Evolutionary conservation across 2,888 invertebrate genomes (phyloP).

Genomic region (Epirrhoe tristata): DNA sequence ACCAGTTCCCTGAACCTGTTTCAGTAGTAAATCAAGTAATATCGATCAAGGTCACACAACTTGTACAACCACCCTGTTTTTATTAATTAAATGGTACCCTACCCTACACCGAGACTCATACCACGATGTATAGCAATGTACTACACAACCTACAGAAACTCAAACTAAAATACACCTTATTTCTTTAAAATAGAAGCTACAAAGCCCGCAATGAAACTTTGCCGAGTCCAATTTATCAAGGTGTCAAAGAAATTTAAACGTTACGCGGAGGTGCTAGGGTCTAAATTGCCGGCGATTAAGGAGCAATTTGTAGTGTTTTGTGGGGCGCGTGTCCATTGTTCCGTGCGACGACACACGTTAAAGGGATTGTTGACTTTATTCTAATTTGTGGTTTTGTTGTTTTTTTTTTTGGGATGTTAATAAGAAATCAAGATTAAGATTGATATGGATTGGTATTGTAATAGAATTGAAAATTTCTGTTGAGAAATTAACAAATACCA

Average conservation of each 20-base stretch:
- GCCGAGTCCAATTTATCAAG: slow-evolving; percentile 47
- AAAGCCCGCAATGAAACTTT: slow-evolving; percentile 30
- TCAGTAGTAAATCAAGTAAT: slow-evolving; percentile 39
- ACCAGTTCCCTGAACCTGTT: slow-evolving; percentile 20
- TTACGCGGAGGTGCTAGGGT: slow-evolving; percentile 61
- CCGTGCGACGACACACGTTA: slow-evolving; percentile 43
- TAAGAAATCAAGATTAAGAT: not conserved
- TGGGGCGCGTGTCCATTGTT: slow-evolving; percentile 60
- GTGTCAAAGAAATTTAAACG: slow-evolving; percentile 63
- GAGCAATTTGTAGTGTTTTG: slow-evolving; percentile 56
- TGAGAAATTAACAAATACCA: no score
- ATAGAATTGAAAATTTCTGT: no score
- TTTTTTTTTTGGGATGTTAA: slow-evolving; percentile 4
- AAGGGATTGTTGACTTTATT: slow-evolving; percentile 39
- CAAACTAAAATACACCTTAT: slow-evolving; percentile 17
- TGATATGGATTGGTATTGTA: not conserved
- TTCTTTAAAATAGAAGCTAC: slow-evolving; percentile 5
- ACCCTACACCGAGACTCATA: slow-evolving; percentile 49
- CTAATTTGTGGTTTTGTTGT: slow-evolving; percentile 29
- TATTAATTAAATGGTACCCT: slow-evolving; percentile 64
- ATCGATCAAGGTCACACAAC: slow-evolving; percentile 41
- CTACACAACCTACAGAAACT: slow-evolving; percentile 23
- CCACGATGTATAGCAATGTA: slow-evolving; percentile 53
- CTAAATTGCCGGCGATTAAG: slow-evolving; percentile 56
- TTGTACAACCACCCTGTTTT: slow-evolving; percentile 49